Evolutionary conservation across 2,888 invertebrate genomes (phyloP), one percentile per base, ranked within the genome.

Genomic region (Parasteatoda lunata): DNA sequence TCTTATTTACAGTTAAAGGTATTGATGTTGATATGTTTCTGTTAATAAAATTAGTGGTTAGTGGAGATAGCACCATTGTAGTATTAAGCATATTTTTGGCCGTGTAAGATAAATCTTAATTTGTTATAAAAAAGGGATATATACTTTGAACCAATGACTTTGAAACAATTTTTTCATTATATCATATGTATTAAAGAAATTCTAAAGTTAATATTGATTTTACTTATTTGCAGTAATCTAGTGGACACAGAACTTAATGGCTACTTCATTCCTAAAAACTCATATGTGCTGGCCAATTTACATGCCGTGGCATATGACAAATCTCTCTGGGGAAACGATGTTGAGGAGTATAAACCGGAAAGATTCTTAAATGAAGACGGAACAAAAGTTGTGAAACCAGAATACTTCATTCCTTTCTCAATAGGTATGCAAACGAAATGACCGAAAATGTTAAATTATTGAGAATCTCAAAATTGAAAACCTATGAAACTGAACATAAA

Each of bases 361-460:
- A 70, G 88, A 9, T 88, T 89, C 51, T 49, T 89, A 11, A 80
- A 51, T 30, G 52, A 59, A 47, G 88, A 89, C 51, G 84, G 84
- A 4, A 77, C 66, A 45, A 77, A 76, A 30, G 15, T 79, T n/a
- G 47, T 76, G 0, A 88, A 88, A 51, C 87, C 82, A 7, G 88
- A 89, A 52, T 85, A 89, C n/a, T 82, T 88, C 15, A 89, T 90
- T 69, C 89, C 90, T 5, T 90, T 90, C 80, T 88, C 86, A 11
- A 72, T 89, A 7, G 90, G 90, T 73, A 71, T 30, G 85, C 6
- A 7, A 70, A 15, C 13, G 13, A 64, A 64, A n/a, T 5, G 4
- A 64, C 3, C 15, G 15, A n/a, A 13, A n/a, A n/a, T 4, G 4
- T n/a, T n/a, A 64, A 64, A 4, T 64, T 64, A 5, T 64, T 5